Percentiles rank a stretch among this genome's conserved stretches.
Conservation (phyloP, 2,888 invertebrate species). For the Dione vanillae region DNA sequence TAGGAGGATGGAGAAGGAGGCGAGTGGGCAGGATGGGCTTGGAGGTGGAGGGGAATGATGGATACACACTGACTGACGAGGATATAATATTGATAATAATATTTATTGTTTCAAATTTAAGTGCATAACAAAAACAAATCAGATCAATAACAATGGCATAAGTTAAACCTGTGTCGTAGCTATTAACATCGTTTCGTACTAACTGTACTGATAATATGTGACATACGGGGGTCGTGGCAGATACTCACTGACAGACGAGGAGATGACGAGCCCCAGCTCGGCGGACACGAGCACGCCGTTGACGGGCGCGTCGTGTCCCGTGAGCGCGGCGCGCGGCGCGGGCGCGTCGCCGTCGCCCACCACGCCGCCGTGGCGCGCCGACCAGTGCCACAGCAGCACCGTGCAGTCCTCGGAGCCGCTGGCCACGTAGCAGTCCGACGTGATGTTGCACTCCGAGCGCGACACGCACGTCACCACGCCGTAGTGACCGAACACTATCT, state of each 20-base stretch:
- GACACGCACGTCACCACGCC: constrained; percentile 99
- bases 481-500: constrained; percentile 99
- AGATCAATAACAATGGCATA: too few species aligned
- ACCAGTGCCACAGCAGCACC: constrained; percentile 98
- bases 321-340: constrained; percentile 97
- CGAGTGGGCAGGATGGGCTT: too few species aligned
- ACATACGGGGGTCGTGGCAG: too few species aligned
- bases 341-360: constrained; percentile 98
- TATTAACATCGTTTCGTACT: too few species aligned
- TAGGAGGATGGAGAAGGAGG: too few species aligned
- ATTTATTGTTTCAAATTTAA: too few species aligned
- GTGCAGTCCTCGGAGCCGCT: constrained; percentile 99
- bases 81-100: too few species aligned
- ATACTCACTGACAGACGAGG: constrained; percentile 90
- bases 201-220: too few species aligned
- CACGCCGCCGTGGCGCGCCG: constrained; percentile 96
- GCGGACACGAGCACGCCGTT: constrained; percentile 98
- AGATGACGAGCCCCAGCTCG: constrained; percentile 98
- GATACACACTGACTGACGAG: too few species aligned
- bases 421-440: constrained; percentile 99
- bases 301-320: constrained; percentile 98
- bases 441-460: constrained; percentile 98
- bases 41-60: too few species aligned
- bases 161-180: too few species aligned
- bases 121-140: too few species aligned